A percentile compares a stretch with the other conserved stretches of the same genome.
These are phyloP conservation scores for Stenodera caucasica DNA, from an alignment of 2,888 invertebrate genomes.

Conservation along the genomic window DNA sequence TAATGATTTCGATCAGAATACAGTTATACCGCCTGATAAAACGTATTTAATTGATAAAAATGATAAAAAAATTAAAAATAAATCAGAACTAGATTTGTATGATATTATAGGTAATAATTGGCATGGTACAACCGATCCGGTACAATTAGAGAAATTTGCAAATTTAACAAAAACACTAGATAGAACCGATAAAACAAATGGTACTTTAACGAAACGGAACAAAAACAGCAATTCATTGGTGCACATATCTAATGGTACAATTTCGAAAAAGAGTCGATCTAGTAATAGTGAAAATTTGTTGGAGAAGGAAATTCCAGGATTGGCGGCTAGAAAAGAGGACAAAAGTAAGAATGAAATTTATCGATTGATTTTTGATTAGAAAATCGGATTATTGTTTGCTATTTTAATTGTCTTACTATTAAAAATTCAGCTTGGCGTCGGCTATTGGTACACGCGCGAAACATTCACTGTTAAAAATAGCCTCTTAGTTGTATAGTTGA, in stretches of 20 bases:
- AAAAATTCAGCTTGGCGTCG: neutral
- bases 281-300: neutral
- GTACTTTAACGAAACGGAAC: slow-evolving; percentile 39
- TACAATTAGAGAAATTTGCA: slow-evolving; percentile 40
- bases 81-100: slow-evolving; percentile 52
- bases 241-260: slow-evolving; percentile 57
- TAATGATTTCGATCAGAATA: slow-evolving; percentile 55
- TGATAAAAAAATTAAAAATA: slow-evolving; percentile 41
- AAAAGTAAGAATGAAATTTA: neutral
- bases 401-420: slow-evolving; percentile 4
- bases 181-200: slow-evolving; percentile 39
- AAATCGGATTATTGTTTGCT: neutral
- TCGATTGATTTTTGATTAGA: neutral
- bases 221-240: slow-evolving; percentile 65
- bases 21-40: slow-evolving; percentile 51
- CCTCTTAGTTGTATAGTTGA: slow-evolving; percentile 58
- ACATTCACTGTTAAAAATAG: slow-evolving; percentile 55
- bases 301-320: neutral
- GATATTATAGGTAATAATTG: slow-evolving; percentile 50
- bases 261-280: slow-evolving; percentile 11
- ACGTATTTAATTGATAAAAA: slow-evolving; percentile 44
- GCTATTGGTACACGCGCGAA: slow-evolving; percentile 1
- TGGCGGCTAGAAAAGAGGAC: neutral
- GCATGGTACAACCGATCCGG: slow-evolving; percentile 41
- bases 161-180: slow-evolving; percentile 42